Percentiles rank a stretch among this genome's conserved stretches.
phyloP scores from a whole-genome alignment of 2,113 vertebrate genomes.

The Pao palembangensis region DNA sequence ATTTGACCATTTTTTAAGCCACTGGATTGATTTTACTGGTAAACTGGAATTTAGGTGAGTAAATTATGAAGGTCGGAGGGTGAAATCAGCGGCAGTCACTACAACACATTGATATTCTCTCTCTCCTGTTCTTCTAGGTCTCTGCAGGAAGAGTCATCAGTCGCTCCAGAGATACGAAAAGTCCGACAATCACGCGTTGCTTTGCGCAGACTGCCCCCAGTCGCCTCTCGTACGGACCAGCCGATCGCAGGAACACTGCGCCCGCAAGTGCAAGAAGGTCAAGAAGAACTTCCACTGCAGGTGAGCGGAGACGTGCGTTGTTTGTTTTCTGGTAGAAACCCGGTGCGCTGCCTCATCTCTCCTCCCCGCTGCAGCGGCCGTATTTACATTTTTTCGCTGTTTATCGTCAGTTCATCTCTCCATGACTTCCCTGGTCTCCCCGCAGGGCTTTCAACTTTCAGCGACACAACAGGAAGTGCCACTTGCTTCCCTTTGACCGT shows the following conservation, averaged over 20 bases:
- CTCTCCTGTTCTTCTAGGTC: slow-evolving; percentile 38
- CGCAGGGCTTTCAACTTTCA: slow-evolving; percentile 77
- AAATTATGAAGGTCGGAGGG: too few relatives aligned
- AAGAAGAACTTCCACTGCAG: slow-evolving; percentile 70
- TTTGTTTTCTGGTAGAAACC: slow-evolving; percentile 1
- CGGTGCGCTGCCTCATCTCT: not conserved
- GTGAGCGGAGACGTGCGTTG: slow-evolving; percentile 34
- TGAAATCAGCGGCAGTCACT: too few relatives aligned
- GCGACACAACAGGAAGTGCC: slow-evolving; percentile 78
- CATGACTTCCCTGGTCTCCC: slow-evolving; percentile 39
- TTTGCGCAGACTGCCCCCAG: slow-evolving; percentile 62
- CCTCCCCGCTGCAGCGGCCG: not conserved
- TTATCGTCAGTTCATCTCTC: slow-evolving; percentile 45
- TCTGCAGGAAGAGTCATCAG: slow-evolving; percentile 48
- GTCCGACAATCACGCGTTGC: slow-evolving; percentile 63
- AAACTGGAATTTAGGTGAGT: not conserved
- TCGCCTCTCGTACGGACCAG: slow-evolving; percentile 39
- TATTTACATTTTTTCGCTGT: slow-evolving; percentile 56
- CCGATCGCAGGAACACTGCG: slow-evolving; percentile 67
- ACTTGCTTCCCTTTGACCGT: slow-evolving; percentile 91
- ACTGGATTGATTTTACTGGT: not conserved
- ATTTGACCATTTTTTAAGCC: too few relatives aligned
- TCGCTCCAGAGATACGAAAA: slow-evolving; percentile 72
- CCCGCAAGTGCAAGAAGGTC: slow-evolving; percentile 69
- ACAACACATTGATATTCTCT: not conserved